phyloP scores from a whole-genome alignment of 2,797 vertebrate species.

The Astyanax mexicanus region DNA sequence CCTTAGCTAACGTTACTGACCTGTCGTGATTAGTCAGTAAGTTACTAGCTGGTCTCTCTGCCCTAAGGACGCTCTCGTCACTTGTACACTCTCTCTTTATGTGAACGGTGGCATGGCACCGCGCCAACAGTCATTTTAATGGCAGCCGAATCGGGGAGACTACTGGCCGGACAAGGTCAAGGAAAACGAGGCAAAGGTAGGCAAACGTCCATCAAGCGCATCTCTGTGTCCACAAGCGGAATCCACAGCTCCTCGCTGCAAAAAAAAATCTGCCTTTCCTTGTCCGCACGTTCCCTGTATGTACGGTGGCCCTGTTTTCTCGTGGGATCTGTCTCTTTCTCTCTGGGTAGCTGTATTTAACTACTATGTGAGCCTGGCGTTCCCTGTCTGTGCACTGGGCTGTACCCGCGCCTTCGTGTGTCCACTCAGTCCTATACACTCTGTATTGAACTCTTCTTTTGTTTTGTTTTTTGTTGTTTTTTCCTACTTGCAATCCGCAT shows the following conservation, averaged over 20 bases:
- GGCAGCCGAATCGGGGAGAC: constrained; percentile 88
- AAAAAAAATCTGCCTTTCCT: constrained; percentile 67
- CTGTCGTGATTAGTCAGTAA: constrained; percentile 39
- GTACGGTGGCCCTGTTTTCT: constrained; percentile 58
- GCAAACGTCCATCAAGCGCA: constrained; percentile 77
- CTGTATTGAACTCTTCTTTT: constrained; percentile 21
- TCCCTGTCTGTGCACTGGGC: constrained; percentile 47
- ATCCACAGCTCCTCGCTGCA: constrained; percentile 77
- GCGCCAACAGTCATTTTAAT: constrained; percentile 85
- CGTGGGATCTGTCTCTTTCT: constrained; percentile 59
- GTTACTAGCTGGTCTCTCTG: too few relatives aligned
- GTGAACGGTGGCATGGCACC: constrained; percentile 85
- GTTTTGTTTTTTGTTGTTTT: background rate
- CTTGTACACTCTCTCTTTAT: constrained; percentile 75
- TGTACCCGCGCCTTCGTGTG: constrained; percentile 29
- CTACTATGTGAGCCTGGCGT: constrained; percentile 46
- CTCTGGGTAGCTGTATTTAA: constrained; percentile 51
- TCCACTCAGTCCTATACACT: constrained; percentile 36
- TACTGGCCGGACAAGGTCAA: constrained; percentile 84
- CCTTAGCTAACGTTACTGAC: constrained; percentile 20
- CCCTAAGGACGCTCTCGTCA: constrained; percentile 52
- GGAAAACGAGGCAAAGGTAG: constrained; percentile 88
- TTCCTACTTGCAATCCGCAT: constrained; percentile 30
- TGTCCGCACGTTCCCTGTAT: constrained; percentile 67
- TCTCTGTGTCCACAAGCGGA: constrained; percentile 77